These are phyloP conservation scores for Falco cherrug DNA, from an alignment of 2,797 vertebrate species.

Conservation along the genomic window DNA sequence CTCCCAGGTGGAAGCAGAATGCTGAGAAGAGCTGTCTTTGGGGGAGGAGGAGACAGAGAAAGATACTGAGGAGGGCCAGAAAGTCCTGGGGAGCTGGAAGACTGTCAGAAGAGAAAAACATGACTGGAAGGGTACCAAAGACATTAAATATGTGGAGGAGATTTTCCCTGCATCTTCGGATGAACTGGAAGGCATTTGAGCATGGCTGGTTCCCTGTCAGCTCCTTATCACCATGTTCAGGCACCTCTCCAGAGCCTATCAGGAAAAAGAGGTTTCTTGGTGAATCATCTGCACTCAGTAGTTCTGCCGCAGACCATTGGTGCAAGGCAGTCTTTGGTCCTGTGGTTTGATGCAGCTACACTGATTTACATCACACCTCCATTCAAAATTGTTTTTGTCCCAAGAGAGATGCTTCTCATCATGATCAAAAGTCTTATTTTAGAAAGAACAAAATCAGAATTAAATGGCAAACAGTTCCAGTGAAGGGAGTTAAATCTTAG, in stretches of 20 bases:
- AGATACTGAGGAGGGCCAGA: background rate
- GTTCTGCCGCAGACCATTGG: background rate
- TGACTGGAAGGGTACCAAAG: constrained; percentile 12
- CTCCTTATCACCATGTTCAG: background rate
- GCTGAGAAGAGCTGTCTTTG: background rate
- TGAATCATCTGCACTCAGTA: background rate
- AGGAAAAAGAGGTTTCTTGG: background rate
- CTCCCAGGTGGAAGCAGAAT: background rate
- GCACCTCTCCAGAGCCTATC: background rate
- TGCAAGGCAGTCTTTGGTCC: background rate
- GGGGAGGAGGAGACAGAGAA: background rate
- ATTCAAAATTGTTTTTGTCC: background rate
- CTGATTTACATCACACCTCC: background rate
- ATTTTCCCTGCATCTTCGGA: background rate
- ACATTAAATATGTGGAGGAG: background rate
- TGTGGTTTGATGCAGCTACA: background rate
- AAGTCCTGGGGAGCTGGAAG: background rate
- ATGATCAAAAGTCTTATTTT: background rate
- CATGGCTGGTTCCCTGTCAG: constrained; percentile 11
- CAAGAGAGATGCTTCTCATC: background rate
- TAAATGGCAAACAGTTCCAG: background rate
- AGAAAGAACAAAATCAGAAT: background rate
- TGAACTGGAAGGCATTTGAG: background rate
- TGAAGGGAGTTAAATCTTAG: background rate
- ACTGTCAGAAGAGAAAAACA: constrained; percentile 10